phyloP scores from a whole-genome alignment of 2,113 vertebrate genomes.

The Crotalus helleri region DNA sequence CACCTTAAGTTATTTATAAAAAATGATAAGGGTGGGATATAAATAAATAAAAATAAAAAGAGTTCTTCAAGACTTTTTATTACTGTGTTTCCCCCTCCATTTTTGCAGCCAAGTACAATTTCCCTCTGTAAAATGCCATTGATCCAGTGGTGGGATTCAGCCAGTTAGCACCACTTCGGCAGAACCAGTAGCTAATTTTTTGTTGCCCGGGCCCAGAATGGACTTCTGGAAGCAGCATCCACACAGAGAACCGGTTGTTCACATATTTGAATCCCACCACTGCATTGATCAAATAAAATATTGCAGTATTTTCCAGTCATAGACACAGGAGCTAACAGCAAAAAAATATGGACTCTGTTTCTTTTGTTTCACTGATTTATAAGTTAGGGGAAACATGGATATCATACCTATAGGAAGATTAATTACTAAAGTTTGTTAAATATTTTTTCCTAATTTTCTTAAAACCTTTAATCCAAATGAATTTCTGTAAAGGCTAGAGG shows the following conservation, averaged over 20 bases:
- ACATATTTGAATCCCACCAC: no score
- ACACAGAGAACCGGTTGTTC: no score
- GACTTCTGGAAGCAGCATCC: no score
- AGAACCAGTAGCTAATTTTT: no score
- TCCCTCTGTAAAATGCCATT: neutral
- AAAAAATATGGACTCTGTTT: neutral
- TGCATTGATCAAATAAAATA: neutral
- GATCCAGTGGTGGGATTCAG: neutral
- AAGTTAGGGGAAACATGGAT: neutral
- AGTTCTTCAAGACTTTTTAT: neutral
- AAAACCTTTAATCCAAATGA: neutral
- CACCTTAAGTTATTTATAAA: neutral
- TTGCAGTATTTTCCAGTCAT: neutral
- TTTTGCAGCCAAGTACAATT: neutral
- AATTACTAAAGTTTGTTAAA: neutral
- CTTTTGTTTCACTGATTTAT: neutral
- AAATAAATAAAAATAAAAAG: neutral
- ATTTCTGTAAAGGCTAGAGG: neutral
- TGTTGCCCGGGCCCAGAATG: no score
- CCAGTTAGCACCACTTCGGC: no score
- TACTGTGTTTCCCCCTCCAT: neutral
- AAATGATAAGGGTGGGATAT: neutral
- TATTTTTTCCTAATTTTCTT: neutral
- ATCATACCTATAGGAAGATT: neutral
- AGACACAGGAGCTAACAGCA: neutral